Evolutionary conservation across 2,888 invertebrate species (phyloP).

Genomic region (Heliconius ethilla): DNA sequence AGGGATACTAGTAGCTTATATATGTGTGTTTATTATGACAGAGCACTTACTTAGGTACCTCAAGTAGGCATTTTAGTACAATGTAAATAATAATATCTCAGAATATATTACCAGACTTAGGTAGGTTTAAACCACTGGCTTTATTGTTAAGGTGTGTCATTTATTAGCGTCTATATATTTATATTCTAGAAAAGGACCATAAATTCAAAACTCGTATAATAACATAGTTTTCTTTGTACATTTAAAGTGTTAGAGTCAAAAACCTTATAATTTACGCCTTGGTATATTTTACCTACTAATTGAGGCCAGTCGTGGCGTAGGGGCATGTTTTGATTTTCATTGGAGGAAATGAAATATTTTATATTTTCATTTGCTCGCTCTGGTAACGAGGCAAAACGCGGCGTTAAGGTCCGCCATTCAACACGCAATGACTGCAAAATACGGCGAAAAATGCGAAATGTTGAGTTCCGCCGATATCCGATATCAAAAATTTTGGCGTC

Average conservation of each 20-base stretch:
- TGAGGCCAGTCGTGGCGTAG: not conserved
- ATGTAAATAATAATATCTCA: not conserved
- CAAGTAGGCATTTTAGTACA: not conserved
- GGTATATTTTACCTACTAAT: not conserved
- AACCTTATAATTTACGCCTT: constrained; percentile 19
- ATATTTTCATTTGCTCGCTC: too few species aligned
- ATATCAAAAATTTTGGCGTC: not conserved
- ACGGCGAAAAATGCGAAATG: not conserved
- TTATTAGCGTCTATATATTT: not conserved
- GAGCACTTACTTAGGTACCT: not conserved
- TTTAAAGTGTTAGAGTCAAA: constrained; percentile 17
- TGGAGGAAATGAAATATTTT: too few species aligned
- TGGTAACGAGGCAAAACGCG: too few species aligned
- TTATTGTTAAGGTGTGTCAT: constrained; percentile 1
- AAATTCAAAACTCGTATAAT: constrained; percentile 24
- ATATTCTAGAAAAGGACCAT: constrained; percentile 20
- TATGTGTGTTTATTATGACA: not conserved
- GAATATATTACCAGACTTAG: not conserved
- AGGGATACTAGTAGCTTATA: not conserved
- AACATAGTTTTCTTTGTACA: constrained; percentile 14
- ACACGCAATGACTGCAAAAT: too few species aligned
- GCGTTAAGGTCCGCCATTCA: too few species aligned
- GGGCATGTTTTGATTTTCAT: not conserved
- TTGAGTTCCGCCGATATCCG: not conserved
- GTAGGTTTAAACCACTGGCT: constrained; percentile 11